A percentile compares a stretch with the other conserved stretches of the same genome.
phyloP scores from a whole-genome alignment of 2,113 vertebrate genomes.

The Climacteris rufus region DNA sequence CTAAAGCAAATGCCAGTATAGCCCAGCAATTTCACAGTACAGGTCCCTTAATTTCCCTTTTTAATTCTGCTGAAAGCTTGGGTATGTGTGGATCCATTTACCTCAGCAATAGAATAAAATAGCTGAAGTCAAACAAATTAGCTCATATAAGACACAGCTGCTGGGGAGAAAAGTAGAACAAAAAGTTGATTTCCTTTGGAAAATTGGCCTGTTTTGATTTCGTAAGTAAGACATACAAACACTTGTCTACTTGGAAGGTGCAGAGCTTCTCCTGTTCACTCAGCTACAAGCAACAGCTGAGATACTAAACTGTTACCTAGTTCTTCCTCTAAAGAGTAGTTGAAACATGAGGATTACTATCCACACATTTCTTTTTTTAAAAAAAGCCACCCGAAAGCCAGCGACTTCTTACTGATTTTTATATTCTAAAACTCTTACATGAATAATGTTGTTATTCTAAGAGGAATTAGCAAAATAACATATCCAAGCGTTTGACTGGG shows the following conservation, averaged over 20 bases:
- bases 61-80: neutral
- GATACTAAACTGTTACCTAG: neutral
- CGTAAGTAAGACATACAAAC: neutral
- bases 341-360: neutral
- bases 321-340: neutral
- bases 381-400: neutral
- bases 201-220: neutral
- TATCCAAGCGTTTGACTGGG: neutral
- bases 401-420: neutral
- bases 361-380: neutral
- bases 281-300: neutral
- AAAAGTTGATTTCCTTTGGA: neutral
- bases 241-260: neutral
- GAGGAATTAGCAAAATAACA: neutral
- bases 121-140: neutral
- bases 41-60: neutral
- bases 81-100: neutral
- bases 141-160: neutral
- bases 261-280: neutral
- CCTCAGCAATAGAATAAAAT: neutral
- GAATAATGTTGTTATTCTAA: neutral
- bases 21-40: neutral
- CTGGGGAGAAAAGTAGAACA: neutral
- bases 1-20: neutral
- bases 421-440: neutral